These are phyloP conservation scores for Hippocampus comes DNA, from an alignment of 2,113 vertebrate species.

Conservation along the genomic window DNA sequence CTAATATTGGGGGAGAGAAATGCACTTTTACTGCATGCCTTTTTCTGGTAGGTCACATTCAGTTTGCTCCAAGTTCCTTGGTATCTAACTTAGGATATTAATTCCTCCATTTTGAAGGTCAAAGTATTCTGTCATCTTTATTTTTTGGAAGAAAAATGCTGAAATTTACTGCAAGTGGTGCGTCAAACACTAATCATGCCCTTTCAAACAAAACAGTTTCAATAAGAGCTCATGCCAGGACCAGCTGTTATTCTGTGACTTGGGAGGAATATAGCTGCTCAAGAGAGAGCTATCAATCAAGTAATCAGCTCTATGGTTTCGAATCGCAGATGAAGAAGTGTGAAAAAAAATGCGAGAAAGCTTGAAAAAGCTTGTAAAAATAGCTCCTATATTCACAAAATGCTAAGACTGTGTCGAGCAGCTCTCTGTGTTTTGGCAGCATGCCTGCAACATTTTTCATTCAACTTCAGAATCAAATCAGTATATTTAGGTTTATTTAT, in stretches of 20 bases:
- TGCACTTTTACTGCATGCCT: neutral
- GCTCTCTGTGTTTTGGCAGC: conserved; percentile 19
- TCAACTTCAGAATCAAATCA: conserved; percentile 41
- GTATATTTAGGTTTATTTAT: conserved; percentile 6
- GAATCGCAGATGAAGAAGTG: conserved; percentile 46
- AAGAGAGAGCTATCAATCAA: conserved; percentile 47
- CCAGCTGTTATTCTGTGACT: conserved; percentile 25
- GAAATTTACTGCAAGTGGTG: neutral
- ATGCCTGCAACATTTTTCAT: conserved; percentile 9
- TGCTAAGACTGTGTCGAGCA: conserved; percentile 27
- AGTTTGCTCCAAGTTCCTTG: conserved; percentile 3
- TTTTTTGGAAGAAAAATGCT: conserved; percentile 5
- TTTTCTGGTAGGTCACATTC: neutral
- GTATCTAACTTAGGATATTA: conserved; percentile 9
- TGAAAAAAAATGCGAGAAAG: conserved; percentile 32
- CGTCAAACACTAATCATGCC: conserved; percentile 14
- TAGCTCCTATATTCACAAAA: conserved; percentile 28
- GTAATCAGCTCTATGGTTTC: conserved; percentile 32
- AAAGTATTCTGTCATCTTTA: neutral
- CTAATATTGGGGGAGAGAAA: too few species aligned
- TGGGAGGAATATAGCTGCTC: conserved; percentile 24
- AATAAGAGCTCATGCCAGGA: conserved; percentile 21
- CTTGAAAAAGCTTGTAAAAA: conserved; percentile 15
- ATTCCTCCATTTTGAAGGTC: neutral
- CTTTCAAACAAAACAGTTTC: conserved; percentile 35